These are phyloP conservation scores for Synergus laeviventris DNA, from an alignment of 2,888 invertebrate genomes.

Conservation along the genomic window DNA sequence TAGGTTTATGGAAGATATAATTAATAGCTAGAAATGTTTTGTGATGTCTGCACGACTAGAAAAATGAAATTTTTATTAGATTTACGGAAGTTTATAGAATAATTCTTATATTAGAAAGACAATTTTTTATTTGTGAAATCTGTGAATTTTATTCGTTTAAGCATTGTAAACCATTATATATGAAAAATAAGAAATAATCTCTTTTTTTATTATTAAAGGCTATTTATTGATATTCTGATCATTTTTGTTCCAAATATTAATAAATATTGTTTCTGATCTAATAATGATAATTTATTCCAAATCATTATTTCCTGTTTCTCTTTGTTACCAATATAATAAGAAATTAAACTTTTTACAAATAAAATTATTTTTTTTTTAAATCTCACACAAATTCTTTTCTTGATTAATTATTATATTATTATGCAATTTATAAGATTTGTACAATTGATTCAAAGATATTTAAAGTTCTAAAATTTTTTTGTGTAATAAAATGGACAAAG, in stretches of 20 bases:
- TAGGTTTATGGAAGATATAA: not conserved
- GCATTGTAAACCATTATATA: too few species aligned
- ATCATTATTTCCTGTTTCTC: not conserved
- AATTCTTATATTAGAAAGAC: not conserved
- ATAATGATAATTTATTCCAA: not conserved
- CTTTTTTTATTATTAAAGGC: too few species aligned
- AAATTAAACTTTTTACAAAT: too few species aligned
- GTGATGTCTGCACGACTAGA: not conserved
- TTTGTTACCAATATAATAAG: not conserved
- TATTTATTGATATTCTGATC: too few species aligned
- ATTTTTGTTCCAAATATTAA: too few species aligned
- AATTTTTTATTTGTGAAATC: not conserved
- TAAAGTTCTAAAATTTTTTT: not conserved
- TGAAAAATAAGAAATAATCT: too few species aligned
- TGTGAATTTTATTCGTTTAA: not conserved
- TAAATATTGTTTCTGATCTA: too few species aligned
- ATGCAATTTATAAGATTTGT: not conserved
- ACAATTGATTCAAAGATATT: not conserved
- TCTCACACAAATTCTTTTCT: not conserved
- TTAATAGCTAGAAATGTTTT: not conserved
- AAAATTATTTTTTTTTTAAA: not conserved
- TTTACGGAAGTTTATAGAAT: not conserved
- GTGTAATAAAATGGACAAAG: not conserved
- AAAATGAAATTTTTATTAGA: not conserved
- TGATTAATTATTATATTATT: not conserved